Evolutionary conservation across 2,888 invertebrate species (phyloP).

Genomic region (Eristalinus aeneus): DNA sequence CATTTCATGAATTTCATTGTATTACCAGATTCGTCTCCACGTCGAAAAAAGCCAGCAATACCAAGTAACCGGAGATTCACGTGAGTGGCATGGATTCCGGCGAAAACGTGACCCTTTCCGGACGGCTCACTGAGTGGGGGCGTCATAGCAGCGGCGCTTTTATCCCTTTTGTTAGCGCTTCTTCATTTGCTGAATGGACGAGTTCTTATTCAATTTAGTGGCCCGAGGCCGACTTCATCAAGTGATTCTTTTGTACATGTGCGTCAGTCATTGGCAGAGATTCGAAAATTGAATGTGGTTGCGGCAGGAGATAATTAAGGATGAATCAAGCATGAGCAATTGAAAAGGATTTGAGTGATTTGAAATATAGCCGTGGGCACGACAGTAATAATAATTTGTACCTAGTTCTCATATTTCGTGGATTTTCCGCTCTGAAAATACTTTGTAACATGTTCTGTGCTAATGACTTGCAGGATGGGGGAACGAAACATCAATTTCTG

Average conservation of each 20-base stretch:
- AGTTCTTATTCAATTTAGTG: not conserved
- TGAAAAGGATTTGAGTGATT: not conserved
- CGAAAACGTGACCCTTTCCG: not conserved
- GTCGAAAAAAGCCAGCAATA: not conserved
- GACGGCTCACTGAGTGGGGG: not conserved
- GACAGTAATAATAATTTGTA: too few species aligned
- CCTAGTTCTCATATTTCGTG: too few species aligned
- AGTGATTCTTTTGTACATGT: not conserved
- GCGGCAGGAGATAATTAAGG: not conserved
- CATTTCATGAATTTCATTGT: not conserved
- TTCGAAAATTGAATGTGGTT: not conserved
- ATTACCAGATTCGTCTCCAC: not conserved
- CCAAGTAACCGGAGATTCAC: not conserved
- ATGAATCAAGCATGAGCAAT: not conserved
- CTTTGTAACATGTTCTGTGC: too few species aligned
- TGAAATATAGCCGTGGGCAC: not conserved
- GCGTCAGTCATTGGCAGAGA: not conserved
- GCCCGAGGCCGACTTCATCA: slow-evolving; percentile 1
- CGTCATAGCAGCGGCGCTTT: not conserved
- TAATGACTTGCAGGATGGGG: not conserved
- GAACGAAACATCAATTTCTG: not conserved
- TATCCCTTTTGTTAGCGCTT: not conserved
- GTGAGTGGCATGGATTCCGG: not conserved
- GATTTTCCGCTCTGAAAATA: too few species aligned
- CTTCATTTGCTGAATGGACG: not conserved